A percentile compares a stretch with the other conserved stretches of the same genome.
Evolutionary conservation across 1,140 invertebrate genomes (phyloP).

Genomic region (Copidosoma floridanum): DNA sequence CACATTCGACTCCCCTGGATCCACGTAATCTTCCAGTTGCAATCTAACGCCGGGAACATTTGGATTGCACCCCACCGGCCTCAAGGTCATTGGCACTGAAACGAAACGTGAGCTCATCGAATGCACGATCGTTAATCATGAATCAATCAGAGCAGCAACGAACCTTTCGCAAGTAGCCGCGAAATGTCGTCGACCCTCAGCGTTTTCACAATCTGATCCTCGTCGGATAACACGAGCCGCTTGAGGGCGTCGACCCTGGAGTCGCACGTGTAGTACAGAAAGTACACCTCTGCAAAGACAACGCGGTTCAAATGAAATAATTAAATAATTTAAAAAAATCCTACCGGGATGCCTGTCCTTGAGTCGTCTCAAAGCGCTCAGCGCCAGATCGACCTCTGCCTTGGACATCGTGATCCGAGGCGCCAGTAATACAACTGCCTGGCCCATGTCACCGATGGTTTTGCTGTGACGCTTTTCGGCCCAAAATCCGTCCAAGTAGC

Average conservation of each 20-base stretch:
- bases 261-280: conserved; percentile 38
- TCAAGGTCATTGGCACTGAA: conserved; percentile 37
- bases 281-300: conserved; percentile 35
- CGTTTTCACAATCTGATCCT: conserved; percentile 37
- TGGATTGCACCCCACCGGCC: conserved; percentile 24
- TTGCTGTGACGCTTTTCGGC: conserved; percentile 21
- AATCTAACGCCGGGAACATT: conserved; percentile 14
- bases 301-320: too few relatives aligned
- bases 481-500: conserved; percentile 37
- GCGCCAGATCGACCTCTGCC: conserved; percentile 18
- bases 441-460: conserved; percentile 36
- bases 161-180: conserved; percentile 27
- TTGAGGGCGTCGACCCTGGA: conserved; percentile 28
- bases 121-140: neutral
- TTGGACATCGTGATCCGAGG: conserved; percentile 24
- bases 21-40: conserved; percentile 40
- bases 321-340: too few relatives aligned
- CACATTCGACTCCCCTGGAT: conserved; percentile 28
- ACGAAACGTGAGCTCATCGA: conserved; percentile 15
- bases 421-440: conserved; percentile 38
- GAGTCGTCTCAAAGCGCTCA: conserved; percentile 30
- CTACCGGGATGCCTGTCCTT: conserved; percentile 38
- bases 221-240: conserved; percentile 31
- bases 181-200: conserved; percentile 31
- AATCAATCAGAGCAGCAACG: conserved; percentile 9